A percentile compares a stretch with the other conserved stretches of the same genome.
These are phyloP conservation scores for Hemiprocne comata DNA, from an alignment of 2,113 vertebrate species.

Conservation along the genomic window DNA sequence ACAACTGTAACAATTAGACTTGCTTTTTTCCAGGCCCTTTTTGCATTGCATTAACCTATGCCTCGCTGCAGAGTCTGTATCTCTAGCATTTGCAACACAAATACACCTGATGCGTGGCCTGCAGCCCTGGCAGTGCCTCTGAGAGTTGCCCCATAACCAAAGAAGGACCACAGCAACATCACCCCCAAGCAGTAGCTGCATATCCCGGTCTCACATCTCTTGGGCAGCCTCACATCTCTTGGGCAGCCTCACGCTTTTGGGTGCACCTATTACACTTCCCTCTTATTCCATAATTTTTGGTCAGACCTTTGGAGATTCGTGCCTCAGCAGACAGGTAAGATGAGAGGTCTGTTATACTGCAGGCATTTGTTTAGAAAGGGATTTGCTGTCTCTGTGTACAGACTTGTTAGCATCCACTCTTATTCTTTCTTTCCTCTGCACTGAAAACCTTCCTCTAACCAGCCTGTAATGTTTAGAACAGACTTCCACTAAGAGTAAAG, in stretches of 20 bases:
- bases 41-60: conserved; percentile 60
- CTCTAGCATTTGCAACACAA: conserved; percentile 53
- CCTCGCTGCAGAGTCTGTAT: neutral
- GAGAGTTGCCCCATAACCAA: neutral
- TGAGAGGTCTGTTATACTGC: neutral
- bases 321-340: neutral
- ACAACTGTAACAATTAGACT: conserved; percentile 55
- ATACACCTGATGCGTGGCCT: neutral
- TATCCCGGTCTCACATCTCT: neutral
- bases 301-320: neutral
- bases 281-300: neutral
- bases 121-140: neutral
- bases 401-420: neutral
- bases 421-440: neutral
- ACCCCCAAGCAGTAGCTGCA: neutral
- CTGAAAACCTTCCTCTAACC: neutral
- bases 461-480: neutral
- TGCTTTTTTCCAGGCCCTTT: conserved; percentile 21
- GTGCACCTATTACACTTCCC: neutral
- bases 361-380: neutral
- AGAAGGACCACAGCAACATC: neutral
- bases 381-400: neutral
- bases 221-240: neutral
- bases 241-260: neutral
- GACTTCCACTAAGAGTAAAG: neutral